A percentile compares a stretch with the other conserved stretches of the same genome.
Evolutionary conservation across 1,140 invertebrate species (phyloP).

Genomic region (Eciton burchellii): DNA sequence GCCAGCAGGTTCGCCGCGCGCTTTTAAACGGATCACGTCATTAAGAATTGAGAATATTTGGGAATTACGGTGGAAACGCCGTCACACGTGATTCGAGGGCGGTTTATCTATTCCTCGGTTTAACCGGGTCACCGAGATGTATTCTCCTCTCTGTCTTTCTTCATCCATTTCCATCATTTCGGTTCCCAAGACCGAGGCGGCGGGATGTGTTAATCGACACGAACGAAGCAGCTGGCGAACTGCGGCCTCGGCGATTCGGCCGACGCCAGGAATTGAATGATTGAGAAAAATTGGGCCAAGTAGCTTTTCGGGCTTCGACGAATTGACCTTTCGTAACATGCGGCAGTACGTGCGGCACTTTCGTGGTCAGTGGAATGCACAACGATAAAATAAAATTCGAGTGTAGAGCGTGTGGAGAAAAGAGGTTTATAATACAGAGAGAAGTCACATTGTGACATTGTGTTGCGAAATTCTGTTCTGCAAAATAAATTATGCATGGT

Average conservation of each 20-base stretch:
- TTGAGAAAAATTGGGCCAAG: conserved; percentile 4
- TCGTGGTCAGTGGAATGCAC: neutral
- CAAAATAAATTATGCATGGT: conserved; percentile 1
- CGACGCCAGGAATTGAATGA: conserved; percentile 6
- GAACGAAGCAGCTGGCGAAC: conserved; percentile 23
- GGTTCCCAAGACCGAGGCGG: neutral
- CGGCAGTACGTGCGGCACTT: neutral
- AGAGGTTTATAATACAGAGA: neutral
- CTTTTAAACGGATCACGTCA: conserved; percentile 37
- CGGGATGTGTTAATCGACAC: conserved; percentile 23
- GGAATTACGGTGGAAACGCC: neutral
- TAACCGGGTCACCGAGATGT: neutral
- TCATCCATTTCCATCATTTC: neutral
- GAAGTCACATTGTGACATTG: neutral
- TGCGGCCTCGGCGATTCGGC: neutral
- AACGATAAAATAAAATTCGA: neutral
- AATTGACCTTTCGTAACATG: neutral
- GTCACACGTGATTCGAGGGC: neutral
- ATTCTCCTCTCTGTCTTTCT: too few species aligned
- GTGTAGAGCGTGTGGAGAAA: neutral
- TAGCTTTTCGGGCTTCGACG: neutral
- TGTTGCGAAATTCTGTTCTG: neutral
- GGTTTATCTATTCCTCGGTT: conserved; percentile 32
- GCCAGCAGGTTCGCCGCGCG: neutral
- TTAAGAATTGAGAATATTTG: conserved; percentile 49